phyloP scores from a whole-genome alignment of 2,113 vertebrate species.

The Probosciger aterrimus region DNA sequence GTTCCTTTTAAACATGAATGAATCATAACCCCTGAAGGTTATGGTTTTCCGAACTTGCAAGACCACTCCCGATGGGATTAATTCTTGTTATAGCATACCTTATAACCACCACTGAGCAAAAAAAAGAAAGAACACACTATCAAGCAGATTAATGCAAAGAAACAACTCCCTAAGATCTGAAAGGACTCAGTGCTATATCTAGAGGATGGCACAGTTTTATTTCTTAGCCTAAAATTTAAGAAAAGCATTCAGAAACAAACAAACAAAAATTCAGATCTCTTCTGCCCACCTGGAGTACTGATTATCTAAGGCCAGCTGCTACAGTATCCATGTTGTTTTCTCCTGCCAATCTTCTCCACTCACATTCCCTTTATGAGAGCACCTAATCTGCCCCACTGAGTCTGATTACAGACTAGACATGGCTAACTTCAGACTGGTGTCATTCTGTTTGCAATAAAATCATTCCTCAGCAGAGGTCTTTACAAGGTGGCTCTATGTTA shows the following conservation, averaged over 20 bases:
- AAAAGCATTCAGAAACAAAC: not conserved
- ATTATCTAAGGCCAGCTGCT: not conserved
- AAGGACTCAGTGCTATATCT: not conserved
- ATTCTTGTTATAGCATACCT: not conserved
- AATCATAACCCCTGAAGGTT: slow-evolving; percentile 14
- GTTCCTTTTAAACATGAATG: not conserved
- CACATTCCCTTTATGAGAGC: not conserved
- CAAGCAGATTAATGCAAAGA: slow-evolving; percentile 6
- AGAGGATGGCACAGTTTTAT: not conserved
- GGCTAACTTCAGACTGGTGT: not conserved
- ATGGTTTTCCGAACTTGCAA: not conserved
- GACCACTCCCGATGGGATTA: not conserved
- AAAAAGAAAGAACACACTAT: not conserved
- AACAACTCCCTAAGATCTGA: not conserved
- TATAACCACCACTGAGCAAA: slow-evolving; percentile 6
- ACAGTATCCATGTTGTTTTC: not conserved
- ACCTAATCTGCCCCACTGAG: not conserved
- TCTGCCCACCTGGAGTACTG: not conserved
- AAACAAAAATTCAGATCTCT: not conserved
- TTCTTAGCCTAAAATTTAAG: not conserved
- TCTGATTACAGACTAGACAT: not conserved
- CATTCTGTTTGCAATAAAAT: not conserved
- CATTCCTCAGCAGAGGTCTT: not conserved
- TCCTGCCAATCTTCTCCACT: not conserved
- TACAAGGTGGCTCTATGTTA: not conserved